A percentile compares a stretch with the other conserved stretches of the same genome.
Conservation (phyloP, 2,113 vertebrate species). For the Boulengeromyrus knoepffleri region DNA sequence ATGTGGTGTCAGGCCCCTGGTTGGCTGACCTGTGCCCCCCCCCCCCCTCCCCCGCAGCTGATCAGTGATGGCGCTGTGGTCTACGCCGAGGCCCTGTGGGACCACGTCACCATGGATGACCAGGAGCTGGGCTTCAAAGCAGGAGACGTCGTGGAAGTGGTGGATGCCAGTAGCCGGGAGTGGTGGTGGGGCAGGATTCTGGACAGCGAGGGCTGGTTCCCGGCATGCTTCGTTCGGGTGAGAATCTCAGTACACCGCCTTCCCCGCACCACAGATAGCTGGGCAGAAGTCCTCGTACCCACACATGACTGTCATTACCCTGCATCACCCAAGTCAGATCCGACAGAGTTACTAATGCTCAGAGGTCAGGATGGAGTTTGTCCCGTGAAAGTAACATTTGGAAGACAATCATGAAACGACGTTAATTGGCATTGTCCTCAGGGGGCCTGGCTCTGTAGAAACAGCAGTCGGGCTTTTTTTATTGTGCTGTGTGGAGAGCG, state of each 20-base stretch:
- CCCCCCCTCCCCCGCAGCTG: conserved; percentile 59
- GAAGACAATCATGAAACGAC: not conserved
- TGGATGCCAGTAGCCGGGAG: conserved; percentile 91
- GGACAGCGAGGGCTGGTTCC: conserved; percentile 93
- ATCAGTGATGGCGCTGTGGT: conserved; percentile 95
- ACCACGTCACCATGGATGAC: conserved; percentile 97
- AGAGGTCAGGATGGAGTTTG: not conserved
- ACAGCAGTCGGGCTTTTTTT: not conserved
- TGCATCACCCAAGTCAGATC: not conserved
- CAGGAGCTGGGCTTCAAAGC: conserved; percentile 95
- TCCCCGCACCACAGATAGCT: not conserved
- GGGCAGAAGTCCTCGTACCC: not conserved
- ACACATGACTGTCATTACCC: not conserved
- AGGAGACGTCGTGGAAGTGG: conserved; percentile 88
- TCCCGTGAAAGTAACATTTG: not conserved
- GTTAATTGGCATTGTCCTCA: not conserved
- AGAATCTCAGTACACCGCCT: conserved; percentile 26
- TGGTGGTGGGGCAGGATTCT: conserved; percentile 96
- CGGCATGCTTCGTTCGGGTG: conserved; percentile 92
- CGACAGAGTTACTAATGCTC: not conserved
- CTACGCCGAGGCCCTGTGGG: conserved; percentile 92
- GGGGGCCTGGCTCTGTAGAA: not conserved
- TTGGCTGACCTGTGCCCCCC: not conserved
- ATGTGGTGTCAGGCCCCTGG: not conserved
- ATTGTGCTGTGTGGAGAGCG: not conserved